These are phyloP conservation scores for Orbicella faveolata DNA, from an alignment of 64 coral and sea anemone genomes.

Conservation along the genomic window DNA sequence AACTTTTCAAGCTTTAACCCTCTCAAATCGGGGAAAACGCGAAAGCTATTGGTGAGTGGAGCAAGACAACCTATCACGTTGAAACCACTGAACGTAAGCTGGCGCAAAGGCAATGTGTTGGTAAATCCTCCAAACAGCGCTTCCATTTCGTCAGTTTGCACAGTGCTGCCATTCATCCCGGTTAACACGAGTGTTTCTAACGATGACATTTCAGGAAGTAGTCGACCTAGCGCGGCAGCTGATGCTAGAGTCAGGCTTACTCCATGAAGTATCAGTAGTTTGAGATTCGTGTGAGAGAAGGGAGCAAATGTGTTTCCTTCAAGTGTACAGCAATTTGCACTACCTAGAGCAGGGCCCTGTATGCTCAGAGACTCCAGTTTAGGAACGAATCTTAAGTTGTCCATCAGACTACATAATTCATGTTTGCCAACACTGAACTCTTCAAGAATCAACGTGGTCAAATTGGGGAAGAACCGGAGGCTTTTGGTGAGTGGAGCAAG, in stretches of 20 bases:
- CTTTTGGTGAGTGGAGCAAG: neutral
- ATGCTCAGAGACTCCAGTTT: neutral
- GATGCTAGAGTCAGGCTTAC: no score
- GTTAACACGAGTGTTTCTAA: neutral
- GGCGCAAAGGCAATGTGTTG: neutral
- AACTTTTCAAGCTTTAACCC: neutral
- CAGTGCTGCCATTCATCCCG: neutral
- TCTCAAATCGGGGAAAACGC: neutral
- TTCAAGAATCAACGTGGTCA: neutral
- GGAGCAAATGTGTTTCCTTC: no score
- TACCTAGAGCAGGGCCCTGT: no score
- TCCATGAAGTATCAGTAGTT: no score
- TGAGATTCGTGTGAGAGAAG: no score
- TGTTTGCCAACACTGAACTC: neutral
- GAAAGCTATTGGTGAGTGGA: neutral
- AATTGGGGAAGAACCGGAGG: neutral
- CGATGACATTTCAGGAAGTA: neutral
- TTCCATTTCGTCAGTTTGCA: neutral
- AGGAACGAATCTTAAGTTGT: neutral
- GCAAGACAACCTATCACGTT: neutral
- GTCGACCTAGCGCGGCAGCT: neutral
- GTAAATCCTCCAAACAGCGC: neutral
- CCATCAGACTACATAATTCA: neutral
- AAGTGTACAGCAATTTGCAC: no score
- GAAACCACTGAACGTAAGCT: neutral